phyloP scores from a whole-genome alignment of 1,140 invertebrate species.

The Danaus plexippus region DNA sequence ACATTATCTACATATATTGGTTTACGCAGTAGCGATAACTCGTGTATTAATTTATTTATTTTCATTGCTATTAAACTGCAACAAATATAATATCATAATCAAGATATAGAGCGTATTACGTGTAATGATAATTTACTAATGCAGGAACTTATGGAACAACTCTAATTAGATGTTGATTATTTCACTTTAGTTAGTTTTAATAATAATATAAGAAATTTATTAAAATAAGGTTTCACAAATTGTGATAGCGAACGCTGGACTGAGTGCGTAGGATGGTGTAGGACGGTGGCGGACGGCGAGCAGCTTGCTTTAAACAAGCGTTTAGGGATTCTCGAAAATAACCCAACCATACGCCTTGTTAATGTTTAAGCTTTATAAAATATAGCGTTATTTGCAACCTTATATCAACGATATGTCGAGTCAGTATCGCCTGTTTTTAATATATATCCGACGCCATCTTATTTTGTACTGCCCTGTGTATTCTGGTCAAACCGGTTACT shows the following conservation, averaged over 20 bases:
- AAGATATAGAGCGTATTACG: too few relatives aligned
- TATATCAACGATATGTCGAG: constrained; percentile 30
- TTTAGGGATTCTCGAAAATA: constrained; percentile 61
- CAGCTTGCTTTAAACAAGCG: constrained; percentile 39
- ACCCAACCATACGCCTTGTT: constrained; percentile 43
- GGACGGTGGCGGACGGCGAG: constrained; percentile 27
- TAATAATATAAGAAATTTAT: too few relatives aligned
- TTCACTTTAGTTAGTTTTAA: too few relatives aligned
- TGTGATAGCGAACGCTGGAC: constrained; percentile 10
- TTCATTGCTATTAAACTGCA: too few relatives aligned
- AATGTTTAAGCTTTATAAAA: constrained; percentile 28
- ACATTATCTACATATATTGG: too few relatives aligned
- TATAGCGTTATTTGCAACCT: constrained; percentile 30
- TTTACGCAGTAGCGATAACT: too few relatives aligned
- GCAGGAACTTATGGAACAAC: too few relatives aligned
- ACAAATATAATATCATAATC: too few relatives aligned
- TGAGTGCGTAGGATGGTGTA: constrained; percentile 24
- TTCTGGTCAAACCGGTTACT: constrained; percentile 65
- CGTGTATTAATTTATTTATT: too few relatives aligned
- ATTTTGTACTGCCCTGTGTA: constrained; percentile 46
- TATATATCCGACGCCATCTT: constrained; percentile 40
- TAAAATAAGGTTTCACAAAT: constrained; percentile 16
- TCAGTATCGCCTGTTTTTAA: constrained; percentile 30
- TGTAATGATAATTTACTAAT: too few relatives aligned
- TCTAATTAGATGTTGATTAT: too few relatives aligned